Evolutionary conservation across 2,888 invertebrate genomes (phyloP), one percentile per base, ranked within the genome.

Genomic region (Ariolimax columbianus): DNA sequence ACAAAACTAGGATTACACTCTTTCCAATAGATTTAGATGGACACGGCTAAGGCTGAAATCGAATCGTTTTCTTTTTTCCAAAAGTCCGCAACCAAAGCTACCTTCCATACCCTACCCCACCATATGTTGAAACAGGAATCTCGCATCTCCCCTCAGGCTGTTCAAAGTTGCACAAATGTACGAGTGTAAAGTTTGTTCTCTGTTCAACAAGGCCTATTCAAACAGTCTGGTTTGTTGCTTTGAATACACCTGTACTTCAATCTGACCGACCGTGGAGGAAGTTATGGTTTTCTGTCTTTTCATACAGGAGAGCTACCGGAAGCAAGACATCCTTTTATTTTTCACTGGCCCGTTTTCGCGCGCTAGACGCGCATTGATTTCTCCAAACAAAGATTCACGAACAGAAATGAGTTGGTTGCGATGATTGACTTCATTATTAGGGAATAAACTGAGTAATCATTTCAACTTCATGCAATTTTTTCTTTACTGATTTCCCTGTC

Each of bases 331-430:
- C 36, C 19, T 55, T 23, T 55, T 55, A 17, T 14, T 55, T 68
- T 30, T 68, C 33, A 1, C 59, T 26, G 23, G 23, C 19, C 3
- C 14, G 30, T 26, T 68, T 36, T 68, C 33, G 0, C 33, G 68
- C 33, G 68, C 68, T 36, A 36, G 17, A 11, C 68, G 3, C 68
- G 68, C 68, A 68, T 68, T 68, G 68, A 68, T 68, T 68, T 68
- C 11, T 68, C 33, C 36, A 68, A 68, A 68, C 68, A 68, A 68
- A 36, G 68, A 68, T 36, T 68, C 33, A 7, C 7, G 36, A 33
- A 68, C 68, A 68, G 33, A 36, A 68, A 68, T 68, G 68, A 68
- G 68, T 68, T 68, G 68, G 68, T 36, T 68, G 33, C 68, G 36
- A 68, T 68, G 68, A 23, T 68, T 68, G 68, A 68, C 9, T 36